These are phyloP conservation scores for Xylocopa sonorina DNA, from an alignment of 1,140 invertebrate species.

Conservation along the genomic window DNA sequence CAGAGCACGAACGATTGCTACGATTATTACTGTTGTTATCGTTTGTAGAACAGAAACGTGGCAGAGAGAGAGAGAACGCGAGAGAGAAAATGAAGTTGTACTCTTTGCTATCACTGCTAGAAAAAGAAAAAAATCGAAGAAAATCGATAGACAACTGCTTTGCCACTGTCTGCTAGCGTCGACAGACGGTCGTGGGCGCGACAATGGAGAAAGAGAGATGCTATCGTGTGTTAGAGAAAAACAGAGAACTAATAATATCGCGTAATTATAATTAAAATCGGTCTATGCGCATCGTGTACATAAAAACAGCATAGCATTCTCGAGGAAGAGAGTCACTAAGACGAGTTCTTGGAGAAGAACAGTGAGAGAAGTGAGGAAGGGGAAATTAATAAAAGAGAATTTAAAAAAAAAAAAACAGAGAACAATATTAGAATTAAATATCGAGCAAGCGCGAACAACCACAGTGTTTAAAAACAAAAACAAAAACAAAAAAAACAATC, in stretches of 20 bases:
- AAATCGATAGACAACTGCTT: constrained; percentile 55
- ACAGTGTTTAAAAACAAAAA: constrained; percentile 25
- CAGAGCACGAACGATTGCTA: background rate
- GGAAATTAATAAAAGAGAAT: background rate
- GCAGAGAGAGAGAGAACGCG: background rate
- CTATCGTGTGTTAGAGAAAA: background rate
- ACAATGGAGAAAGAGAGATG: background rate
- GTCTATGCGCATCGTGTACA: constrained; percentile 5
- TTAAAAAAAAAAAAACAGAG: constrained; percentile 8
- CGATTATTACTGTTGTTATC: constrained; percentile 18
- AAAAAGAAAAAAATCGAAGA: background rate
- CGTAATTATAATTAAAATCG: constrained; percentile 36
- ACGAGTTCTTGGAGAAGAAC: too few relatives aligned
- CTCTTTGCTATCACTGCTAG: constrained; percentile 65
- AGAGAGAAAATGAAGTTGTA: constrained; percentile 40
- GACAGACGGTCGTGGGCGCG: constrained; percentile 33
- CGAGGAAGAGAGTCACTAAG: background rate
- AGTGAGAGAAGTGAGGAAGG: background rate
- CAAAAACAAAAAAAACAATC: constrained; percentile 31
- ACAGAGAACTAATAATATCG: constrained; percentile 21
- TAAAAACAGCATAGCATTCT: constrained; percentile 1
- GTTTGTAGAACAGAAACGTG: background rate
- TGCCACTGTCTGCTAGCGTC: constrained; percentile 54
- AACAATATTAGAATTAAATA: constrained; percentile 44
- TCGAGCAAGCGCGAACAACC: constrained; percentile 23